These are phyloP conservation scores for Furnarius figulus DNA, from an alignment of 2,113 vertebrate species.

Conservation along the genomic window DNA sequence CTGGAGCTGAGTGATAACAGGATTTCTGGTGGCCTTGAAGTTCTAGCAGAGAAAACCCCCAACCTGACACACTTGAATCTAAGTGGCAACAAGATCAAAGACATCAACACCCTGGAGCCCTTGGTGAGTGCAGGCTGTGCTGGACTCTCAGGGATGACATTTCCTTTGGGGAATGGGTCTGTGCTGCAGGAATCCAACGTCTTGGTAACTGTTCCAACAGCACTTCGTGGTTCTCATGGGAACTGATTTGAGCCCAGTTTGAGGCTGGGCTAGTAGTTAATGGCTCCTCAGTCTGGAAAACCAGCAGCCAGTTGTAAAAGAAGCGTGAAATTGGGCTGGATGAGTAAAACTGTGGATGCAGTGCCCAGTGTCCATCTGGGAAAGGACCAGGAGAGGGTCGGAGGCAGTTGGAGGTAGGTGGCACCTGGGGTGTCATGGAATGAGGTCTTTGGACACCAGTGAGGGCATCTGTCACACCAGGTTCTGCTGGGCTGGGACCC, in stretches of 20 bases:
- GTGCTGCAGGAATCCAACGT: conserved; percentile 16
- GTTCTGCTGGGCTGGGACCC: not conserved
- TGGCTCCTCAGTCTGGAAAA: conserved; percentile 59
- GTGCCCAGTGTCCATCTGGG: conserved; percentile 45
- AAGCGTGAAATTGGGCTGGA: conserved; percentile 45
- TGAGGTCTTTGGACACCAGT: not conserved
- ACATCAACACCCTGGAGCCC: conserved; percentile 80
- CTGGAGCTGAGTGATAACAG: conserved; percentile 84
- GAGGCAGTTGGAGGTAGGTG: conserved; percentile 52
- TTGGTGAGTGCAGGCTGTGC: conserved; percentile 75
- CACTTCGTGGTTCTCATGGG: conserved; percentile 57
- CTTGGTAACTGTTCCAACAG: conserved; percentile 60
- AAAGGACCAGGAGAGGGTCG: conserved; percentile 27
- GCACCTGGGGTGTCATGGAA: conserved; percentile 46
- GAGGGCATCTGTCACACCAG: not conserved
- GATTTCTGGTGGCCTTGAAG: conserved; percentile 80
- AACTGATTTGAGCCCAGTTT: conserved; percentile 37
- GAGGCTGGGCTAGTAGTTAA: conserved; percentile 58
- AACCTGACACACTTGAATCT: conserved; percentile 85
- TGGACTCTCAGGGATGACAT: not conserved
- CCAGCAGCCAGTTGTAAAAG: conserved; percentile 57
- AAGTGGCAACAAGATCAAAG: conserved; percentile 86
- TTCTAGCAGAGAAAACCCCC: conserved; percentile 81
- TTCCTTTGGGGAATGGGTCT: not conserved
- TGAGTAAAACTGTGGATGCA: conserved; percentile 50